phyloP scores from a whole-genome alignment of 2,113 vertebrate genomes.

The Chrysochloris asiatica region DNA sequence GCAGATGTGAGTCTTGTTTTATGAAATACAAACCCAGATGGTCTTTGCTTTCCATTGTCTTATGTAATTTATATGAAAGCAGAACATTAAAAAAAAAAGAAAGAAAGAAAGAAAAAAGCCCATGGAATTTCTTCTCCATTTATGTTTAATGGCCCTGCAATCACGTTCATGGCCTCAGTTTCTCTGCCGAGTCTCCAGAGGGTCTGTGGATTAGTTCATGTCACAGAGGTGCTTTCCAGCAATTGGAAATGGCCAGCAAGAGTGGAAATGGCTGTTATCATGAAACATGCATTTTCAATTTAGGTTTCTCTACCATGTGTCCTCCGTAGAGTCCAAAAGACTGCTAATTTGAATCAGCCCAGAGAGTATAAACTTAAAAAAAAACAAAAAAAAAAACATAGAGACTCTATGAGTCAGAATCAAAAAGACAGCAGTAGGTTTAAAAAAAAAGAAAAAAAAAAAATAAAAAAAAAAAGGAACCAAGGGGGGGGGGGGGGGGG shows the following conservation, averaged over 20 bases:
- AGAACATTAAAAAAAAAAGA: slow-evolving; percentile 54
- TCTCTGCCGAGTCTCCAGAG: slow-evolving; percentile 75
- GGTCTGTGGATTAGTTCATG: slow-evolving; percentile 68
- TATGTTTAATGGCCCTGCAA: slow-evolving; percentile 75
- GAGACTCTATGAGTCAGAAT: too few relatives aligned
- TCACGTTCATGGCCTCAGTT: slow-evolving; percentile 79
- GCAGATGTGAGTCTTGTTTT: slow-evolving; percentile 76
- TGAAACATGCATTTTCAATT: slow-evolving; percentile 79
- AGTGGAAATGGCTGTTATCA: slow-evolving; percentile 74
- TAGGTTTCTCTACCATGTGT: slow-evolving; percentile 71
- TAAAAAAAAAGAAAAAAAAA: too few relatives aligned
- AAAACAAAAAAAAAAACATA: slow-evolving; percentile 31
- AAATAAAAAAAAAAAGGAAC: too few relatives aligned
- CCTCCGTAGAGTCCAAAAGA: slow-evolving; percentile 68
- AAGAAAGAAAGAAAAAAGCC: slow-evolving; percentile 52
- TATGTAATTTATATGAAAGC: slow-evolving; percentile 78
- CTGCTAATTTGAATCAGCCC: slow-evolving; percentile 78
- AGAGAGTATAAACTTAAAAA: slow-evolving; percentile 68
- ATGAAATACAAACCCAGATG: slow-evolving; percentile 77
- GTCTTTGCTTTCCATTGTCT: slow-evolving; percentile 78
- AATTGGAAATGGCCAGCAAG: slow-evolving; percentile 71
- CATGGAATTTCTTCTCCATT: slow-evolving; percentile 78
- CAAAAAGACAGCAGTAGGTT: neutral
- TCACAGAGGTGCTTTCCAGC: slow-evolving; percentile 73
- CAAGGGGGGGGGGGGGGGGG: too few relatives aligned